Percentiles rank a stretch among this genome's conserved stretches.
Conservation (phyloP, 2,888 invertebrate genomes). For the Drosophila merina region DNA sequence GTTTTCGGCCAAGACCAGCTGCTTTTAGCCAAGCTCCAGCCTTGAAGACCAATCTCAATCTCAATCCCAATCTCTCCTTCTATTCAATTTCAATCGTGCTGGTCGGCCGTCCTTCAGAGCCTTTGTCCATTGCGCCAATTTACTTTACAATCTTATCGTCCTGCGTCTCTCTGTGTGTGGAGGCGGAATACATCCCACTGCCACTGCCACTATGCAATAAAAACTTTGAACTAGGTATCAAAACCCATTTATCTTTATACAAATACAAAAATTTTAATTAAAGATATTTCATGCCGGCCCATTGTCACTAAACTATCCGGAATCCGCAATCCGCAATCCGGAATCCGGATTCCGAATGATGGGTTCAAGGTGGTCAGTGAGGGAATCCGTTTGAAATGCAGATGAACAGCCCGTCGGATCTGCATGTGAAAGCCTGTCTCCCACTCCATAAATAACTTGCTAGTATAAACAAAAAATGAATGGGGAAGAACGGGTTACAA, state of each 20-base stretch:
- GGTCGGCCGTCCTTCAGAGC: conserved; percentile 46
- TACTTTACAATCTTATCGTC: conserved; percentile 53
- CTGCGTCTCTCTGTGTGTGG: background rate
- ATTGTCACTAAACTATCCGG: conserved; percentile 53
- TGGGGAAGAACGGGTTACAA: conserved; percentile 10
- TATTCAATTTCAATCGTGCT: conserved; percentile 63
- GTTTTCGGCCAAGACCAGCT: conserved; percentile 52
- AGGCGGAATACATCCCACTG: background rate
- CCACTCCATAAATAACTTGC: conserved; percentile 65
- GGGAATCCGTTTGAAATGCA: conserved; percentile 60
- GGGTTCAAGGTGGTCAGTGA: conserved; percentile 48
- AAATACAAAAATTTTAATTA: conserved; percentile 67
- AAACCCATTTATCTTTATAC: conserved; percentile 77
- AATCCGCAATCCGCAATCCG: background rate
- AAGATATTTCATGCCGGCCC: conserved; percentile 72
- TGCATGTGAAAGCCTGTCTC: conserved; percentile 62
- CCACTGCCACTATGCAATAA: conserved; percentile 57
- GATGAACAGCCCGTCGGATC: conserved; percentile 55
- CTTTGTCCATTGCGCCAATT: conserved; percentile 68
- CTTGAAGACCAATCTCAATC: conserved; percentile 47
- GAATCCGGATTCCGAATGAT: conserved; percentile 26
- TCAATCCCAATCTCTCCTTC: conserved; percentile 20
- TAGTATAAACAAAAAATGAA: conserved; percentile 27
- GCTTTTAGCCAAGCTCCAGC: conserved; percentile 34
- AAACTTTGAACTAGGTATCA: conserved; percentile 74